A percentile compares a stretch with the other conserved stretches of the same genome.
These are phyloP conservation scores for Electrophaes corylata DNA, from an alignment of 2,888 invertebrate genomes.

Conservation along the genomic window DNA sequence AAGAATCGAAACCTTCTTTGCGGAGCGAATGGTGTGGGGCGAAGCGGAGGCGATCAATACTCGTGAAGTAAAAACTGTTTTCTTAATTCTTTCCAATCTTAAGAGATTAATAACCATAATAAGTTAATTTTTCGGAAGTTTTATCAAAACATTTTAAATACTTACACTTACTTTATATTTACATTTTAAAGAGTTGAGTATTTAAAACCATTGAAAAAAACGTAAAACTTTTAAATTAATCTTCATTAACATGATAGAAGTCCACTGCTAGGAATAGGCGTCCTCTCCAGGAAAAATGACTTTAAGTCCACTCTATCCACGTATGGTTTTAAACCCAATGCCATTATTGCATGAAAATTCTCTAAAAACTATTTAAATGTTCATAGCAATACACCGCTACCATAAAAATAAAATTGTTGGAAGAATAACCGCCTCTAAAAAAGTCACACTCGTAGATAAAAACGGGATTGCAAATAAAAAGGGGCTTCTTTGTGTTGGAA, in stretches of 20 bases:
- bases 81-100: neutral
- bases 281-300: neutral
- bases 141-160: neutral
- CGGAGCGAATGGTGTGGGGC: neutral
- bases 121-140: neutral
- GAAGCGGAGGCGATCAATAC: slow-evolving; percentile 11
- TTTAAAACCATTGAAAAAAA: neutral
- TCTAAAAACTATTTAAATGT: neutral
- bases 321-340: too few species aligned
- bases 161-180: too few species aligned
- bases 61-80: slow-evolving; percentile 2
- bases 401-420: slow-evolving; percentile 4
- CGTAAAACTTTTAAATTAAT: neutral
- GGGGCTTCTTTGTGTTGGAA: slow-evolving; percentile 51
- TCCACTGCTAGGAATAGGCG: too few species aligned
- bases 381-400: neutral
- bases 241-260: neutral
- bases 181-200: too few species aligned
- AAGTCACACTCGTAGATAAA: slow-evolving; percentile 23
- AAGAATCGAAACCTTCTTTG: slow-evolving; percentile 32
- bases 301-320: neutral
- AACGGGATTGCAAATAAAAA: slow-evolving; percentile 54
- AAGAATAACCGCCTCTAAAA: slow-evolving; percentile 30
- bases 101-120: too few species aligned
- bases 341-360: neutral